Base-by-base conservation (phyloP, 2,888 invertebrate species). In the Heteromyza rotundicornis region DNA sequence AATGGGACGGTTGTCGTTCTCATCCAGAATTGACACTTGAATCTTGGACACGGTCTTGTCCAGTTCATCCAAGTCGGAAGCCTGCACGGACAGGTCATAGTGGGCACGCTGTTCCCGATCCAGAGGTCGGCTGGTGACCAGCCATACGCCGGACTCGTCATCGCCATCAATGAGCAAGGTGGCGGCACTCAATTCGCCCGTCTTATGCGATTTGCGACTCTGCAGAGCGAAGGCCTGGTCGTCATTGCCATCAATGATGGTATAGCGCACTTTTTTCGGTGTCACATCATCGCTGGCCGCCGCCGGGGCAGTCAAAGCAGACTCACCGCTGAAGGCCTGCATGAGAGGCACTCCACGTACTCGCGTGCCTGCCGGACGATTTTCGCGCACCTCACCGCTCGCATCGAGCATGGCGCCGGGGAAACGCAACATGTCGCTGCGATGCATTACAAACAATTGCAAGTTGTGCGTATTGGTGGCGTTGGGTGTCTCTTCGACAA, bases 1-100 rank as follows among this genome's bases (percentile, higher is more conserved):
- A 36, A 91, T 86, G 0, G 96, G 97, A 65, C 91, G 89, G 81
- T 97, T 96, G 82, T 97, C 97, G 80, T 97, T 97, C 80, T 92
- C 92, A 79, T 97, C 95, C 22, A 89, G 84, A 23, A 98, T 88
- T 19, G 88, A 87, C 40, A 97, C 86, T 51, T 86, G 86, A 12
- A 96, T 87, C 68, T 89, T 90, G n/a, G 94, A 89, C 23, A 89
- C 88, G 0, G 94, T 92, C 71, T 90, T 91, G 81, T 94, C 94
- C 53, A 92, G 87, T 49, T 91, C 92, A 70, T 90, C 89, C 23
- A 89, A 86, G 78, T 95, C 94, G 12, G 89, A 89, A 0, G 95
- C 95, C 77, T 92, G 90, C 56, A 96, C 86, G 1, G 90, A 88
- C 56, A 96, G 84, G 64, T 89, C 87, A 77, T 95, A 95, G 40